Conservation (phyloP, 2,888 invertebrate genomes). For the Thymelicus lineola region DNA sequence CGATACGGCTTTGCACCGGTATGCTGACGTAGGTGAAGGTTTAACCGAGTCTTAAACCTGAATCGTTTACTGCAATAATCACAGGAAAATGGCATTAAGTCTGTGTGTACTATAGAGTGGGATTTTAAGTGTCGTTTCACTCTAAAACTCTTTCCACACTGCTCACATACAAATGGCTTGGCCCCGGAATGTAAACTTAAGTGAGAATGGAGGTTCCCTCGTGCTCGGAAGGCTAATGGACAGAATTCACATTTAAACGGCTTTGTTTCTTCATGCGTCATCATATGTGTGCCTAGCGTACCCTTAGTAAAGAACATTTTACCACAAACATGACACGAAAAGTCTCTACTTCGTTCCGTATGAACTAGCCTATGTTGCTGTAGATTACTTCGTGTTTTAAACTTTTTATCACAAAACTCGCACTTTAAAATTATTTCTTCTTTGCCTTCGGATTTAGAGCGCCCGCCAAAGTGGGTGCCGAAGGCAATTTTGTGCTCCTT, state of each 20-base stretch:
- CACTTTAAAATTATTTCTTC: conserved; percentile 64
- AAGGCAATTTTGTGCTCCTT: conserved; percentile 68
- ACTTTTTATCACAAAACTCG: conserved; percentile 68
- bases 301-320: conserved; percentile 82
- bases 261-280: conserved; percentile 71
- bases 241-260: conserved; percentile 77
- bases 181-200: conserved; percentile 71
- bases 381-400: conserved; percentile 71
- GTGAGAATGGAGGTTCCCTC: conserved; percentile 74
- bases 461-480: conserved; percentile 47
- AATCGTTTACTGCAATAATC: conserved; percentile 76
- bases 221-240: conserved; percentile 70
- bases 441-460: conserved; percentile 43
- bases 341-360: conserved; percentile 73
- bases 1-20: conserved; percentile 77
- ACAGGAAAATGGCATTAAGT: conserved; percentile 74
- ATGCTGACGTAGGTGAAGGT: conserved; percentile 76
- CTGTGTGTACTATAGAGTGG: conserved; percentile 78
- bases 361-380: conserved; percentile 73
- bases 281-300: conserved; percentile 71
- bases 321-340: conserved; percentile 76
- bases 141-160: conserved; percentile 76
- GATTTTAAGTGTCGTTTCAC: conserved; percentile 78
- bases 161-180: conserved; percentile 78
- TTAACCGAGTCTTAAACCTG: conserved; percentile 74